phyloP scores from a whole-genome alignment of 2,797 vertebrate species.

The Ptychobarbus kaznakovi region DNA sequence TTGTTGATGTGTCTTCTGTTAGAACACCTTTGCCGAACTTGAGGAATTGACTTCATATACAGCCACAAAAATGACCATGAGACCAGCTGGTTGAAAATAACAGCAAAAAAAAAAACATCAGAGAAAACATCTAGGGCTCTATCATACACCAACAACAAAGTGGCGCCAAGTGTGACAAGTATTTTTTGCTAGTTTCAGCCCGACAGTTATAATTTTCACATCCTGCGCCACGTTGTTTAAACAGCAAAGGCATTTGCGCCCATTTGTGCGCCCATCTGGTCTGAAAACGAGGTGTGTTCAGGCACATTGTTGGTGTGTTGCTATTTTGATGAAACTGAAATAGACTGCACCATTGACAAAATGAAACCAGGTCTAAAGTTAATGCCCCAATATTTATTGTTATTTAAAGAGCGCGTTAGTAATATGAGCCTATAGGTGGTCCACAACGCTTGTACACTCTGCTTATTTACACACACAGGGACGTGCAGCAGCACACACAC shows the following conservation, averaged over 20 bases:
- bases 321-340: no score
- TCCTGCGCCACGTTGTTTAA: background rate
- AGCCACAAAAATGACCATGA: background rate
- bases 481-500: background rate
- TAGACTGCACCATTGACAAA: background rate
- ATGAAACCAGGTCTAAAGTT: background rate
- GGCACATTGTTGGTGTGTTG: no score
- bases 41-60: background rate
- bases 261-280: background rate
- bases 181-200: background rate
- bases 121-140: no score
- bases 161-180: no score
- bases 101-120: background rate
- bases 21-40: background rate
- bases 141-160: no score
- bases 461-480: background rate
- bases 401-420: background rate
- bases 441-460: background rate
- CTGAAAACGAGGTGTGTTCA: background rate
- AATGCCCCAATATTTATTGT: background rate
- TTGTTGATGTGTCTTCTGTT: background rate
- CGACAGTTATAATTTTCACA: background rate
- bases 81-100: background rate
- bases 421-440: no score
- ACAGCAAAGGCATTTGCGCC: background rate